Evolutionary conservation across 2,797 vertebrate species (phyloP).

Genomic region (Cyclura pinguis): DNA sequence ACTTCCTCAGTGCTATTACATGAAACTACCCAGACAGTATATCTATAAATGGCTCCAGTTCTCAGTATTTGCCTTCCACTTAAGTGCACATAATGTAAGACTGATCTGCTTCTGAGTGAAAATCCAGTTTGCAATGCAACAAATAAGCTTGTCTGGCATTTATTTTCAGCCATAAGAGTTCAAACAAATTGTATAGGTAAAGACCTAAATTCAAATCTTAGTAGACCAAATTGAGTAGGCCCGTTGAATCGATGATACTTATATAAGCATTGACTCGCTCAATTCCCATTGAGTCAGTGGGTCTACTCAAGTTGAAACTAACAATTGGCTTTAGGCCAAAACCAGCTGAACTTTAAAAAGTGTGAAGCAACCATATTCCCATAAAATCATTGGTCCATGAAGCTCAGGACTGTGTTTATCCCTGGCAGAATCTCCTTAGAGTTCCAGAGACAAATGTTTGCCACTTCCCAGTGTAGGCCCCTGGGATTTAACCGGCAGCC

Average conservation of each 20-base stretch:
- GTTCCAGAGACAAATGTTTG: neutral
- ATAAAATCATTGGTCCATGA: neutral
- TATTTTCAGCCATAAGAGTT: constrained; percentile 58
- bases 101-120: constrained; percentile 12
- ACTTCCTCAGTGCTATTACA: constrained; percentile 6
- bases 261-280: too few relatives aligned
- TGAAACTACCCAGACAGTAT: constrained; percentile 21
- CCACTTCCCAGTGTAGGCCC: neutral
- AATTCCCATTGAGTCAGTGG: too few relatives aligned
- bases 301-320: too few relatives aligned
- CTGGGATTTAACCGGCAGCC: neutral
- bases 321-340: constrained; percentile 9
- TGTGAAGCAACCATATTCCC: neutral
- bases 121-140: constrained; percentile 22
- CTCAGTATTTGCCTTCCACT: constrained; percentile 9
- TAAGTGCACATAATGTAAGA: constrained; percentile 13
- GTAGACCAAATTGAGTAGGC: too few relatives aligned
- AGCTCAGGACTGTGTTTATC: neutral
- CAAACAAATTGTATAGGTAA: constrained; percentile 34
- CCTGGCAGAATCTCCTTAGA: neutral
- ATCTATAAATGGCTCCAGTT: constrained; percentile 17
- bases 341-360: neutral
- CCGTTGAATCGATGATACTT: too few relatives aligned
- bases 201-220: too few relatives aligned
- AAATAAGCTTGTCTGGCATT: constrained; percentile 40